These are phyloP conservation scores for Harmothoe impar DNA, from an alignment of 2,888 invertebrate genomes.

Conservation along the genomic window DNA sequence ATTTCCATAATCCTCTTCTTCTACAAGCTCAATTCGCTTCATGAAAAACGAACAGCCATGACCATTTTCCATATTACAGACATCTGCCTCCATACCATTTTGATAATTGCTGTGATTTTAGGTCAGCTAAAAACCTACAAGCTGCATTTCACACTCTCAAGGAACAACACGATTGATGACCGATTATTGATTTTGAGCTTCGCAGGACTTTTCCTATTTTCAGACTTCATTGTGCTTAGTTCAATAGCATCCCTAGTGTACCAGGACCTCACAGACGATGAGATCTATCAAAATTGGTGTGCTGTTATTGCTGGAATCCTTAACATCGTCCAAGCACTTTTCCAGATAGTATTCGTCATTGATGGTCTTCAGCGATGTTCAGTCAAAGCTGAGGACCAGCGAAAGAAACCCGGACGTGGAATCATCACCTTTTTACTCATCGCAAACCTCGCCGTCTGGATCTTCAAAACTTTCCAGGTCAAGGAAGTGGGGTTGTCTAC, in stretches of 20 bases:
- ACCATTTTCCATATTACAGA: conserved; percentile 78
- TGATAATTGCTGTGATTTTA: conserved; percentile 76
- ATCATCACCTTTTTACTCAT: conserved; percentile 87
- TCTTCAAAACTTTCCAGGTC: conserved; percentile 85
- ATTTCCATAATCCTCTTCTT: conserved; percentile 81
- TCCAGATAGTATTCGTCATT: conserved; percentile 80
- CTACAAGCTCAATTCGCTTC: conserved; percentile 75
- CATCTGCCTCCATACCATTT: conserved; percentile 71
- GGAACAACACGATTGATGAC: conserved; percentile 83
- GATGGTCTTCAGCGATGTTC: conserved; percentile 77
- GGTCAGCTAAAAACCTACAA: conserved; percentile 71
- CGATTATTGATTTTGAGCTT: conserved; percentile 95
- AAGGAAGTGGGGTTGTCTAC: conserved; percentile 64
- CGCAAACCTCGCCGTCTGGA: conserved; percentile 87
- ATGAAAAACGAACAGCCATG: conserved; percentile 55
- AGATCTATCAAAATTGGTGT: conserved; percentile 70
- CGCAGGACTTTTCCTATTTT: conserved; percentile 92
- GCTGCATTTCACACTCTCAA: conserved; percentile 75
- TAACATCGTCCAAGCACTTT: conserved; percentile 77
- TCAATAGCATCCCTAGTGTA: conserved; percentile 71
- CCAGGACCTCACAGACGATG: conserved; percentile 40
- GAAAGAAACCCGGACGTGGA: conserved; percentile 85
- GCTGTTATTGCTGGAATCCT: conserved; percentile 75
- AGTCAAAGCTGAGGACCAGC: conserved; percentile 77
- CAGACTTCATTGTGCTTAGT: conserved; percentile 79